Conservation (phyloP, 2,113 vertebrate species). For the Buteo buteo region DNA sequence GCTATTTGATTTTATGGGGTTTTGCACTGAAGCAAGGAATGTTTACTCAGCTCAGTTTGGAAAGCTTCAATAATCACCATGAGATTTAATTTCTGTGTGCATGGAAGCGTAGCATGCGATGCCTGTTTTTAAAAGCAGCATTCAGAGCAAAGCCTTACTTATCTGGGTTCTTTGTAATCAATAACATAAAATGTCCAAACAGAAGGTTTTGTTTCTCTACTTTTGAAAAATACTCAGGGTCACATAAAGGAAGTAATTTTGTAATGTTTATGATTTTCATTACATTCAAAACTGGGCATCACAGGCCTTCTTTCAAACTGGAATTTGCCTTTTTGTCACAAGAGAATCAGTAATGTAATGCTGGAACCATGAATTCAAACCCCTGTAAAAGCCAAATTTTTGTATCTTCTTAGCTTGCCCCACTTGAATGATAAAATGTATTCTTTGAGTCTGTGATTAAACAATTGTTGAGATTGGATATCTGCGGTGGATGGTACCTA, state of each 20-base stretch:
- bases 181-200: not conserved
- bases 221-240: not conserved
- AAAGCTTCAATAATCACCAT: conserved; percentile 11
- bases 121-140: not conserved
- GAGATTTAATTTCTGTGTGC: conserved; percentile 29
- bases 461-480: not conserved
- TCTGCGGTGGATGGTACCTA: not conserved
- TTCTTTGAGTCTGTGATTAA: not conserved
- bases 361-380: not conserved
- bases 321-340: not conserved
- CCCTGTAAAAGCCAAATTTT: not conserved
- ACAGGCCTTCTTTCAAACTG: not conserved
- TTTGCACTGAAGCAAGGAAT: not conserved
- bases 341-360: not conserved
- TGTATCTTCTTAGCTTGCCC: not conserved
- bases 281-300: not conserved
- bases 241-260: not conserved
- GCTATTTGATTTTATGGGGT: not conserved
- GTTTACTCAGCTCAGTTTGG: not conserved
- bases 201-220: not conserved
- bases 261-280: not conserved
- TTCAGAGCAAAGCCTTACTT: not conserved
- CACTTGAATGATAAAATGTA: not conserved
- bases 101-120: not conserved
- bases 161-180: not conserved